A percentile compares a stretch with the other conserved stretches of the same genome.
Evolutionary conservation across 2,113 vertebrate species (phyloP).

Genomic region (Pipra filicauda): DNA sequence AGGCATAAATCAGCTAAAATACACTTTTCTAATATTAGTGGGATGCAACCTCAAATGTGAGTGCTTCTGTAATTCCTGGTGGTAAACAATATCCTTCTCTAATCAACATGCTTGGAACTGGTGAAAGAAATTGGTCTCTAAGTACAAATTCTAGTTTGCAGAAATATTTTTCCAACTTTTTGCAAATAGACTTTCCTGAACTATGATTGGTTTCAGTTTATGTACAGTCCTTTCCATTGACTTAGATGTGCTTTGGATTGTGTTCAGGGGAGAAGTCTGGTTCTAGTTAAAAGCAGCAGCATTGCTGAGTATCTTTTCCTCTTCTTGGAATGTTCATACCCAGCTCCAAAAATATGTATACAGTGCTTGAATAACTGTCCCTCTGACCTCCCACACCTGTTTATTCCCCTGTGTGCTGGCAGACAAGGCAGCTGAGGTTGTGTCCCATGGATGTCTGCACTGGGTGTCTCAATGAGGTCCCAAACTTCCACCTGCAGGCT

Average conservation of each 20-base stretch:
- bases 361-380: not conserved
- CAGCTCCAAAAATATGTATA: not conserved
- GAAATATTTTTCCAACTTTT: not conserved
- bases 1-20: not conserved
- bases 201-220: not conserved
- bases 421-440: not conserved
- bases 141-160: not conserved
- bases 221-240: not conserved
- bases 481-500: not conserved
- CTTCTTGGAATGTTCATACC: not conserved
- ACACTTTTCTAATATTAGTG: not conserved
- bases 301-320: not conserved
- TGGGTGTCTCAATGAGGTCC: not conserved
- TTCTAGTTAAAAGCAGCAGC: not conserved
- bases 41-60: not conserved
- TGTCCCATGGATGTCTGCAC: not conserved
- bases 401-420: not conserved
- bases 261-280: not conserved
- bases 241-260: not conserved
- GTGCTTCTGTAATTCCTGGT: not conserved
- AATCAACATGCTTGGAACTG: not conserved
- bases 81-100: not conserved
- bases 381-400: not conserved
- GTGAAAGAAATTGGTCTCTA: not conserved
- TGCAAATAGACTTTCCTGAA: not conserved